A percentile compares a stretch with the other conserved stretches of the same genome.
Evolutionary conservation across 1,140 invertebrate species (phyloP).

Genomic region (Drosophila orosa): DNA sequence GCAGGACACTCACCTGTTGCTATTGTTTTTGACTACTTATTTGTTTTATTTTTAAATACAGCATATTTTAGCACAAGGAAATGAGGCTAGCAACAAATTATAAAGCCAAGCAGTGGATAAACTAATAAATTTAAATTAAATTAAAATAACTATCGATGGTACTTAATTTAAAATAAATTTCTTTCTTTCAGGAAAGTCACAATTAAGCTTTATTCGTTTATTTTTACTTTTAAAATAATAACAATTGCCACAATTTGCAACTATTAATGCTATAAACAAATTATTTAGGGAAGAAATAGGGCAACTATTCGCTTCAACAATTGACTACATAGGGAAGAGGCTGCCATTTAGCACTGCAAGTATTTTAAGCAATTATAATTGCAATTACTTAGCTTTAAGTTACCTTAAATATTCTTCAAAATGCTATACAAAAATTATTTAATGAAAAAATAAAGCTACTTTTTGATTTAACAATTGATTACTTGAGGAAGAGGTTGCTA

Average conservation of each 20-base stretch:
- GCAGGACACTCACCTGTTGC: slow-evolving; percentile 15
- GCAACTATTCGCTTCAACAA: too few relatives aligned
- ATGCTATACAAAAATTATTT: not conserved
- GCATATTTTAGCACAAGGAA: not conserved
- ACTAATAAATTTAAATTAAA: not conserved
- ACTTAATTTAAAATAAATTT: too few relatives aligned
- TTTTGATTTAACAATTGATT: not conserved
- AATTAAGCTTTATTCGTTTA: not conserved
- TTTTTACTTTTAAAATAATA: not conserved
- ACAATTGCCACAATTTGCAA: too few relatives aligned
- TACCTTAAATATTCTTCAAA: not conserved
- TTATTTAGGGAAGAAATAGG: too few relatives aligned
- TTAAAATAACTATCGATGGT: too few relatives aligned
- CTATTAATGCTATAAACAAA: too few relatives aligned
- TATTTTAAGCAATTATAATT: too few relatives aligned
- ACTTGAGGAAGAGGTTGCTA: not conserved
- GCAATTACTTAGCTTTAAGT: not conserved
- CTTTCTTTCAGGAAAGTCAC: not conserved
- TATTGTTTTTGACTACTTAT: not conserved
- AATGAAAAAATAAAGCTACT: too few relatives aligned
- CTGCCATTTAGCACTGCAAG: too few relatives aligned
- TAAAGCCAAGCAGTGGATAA: not conserved
- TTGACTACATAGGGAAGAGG: too few relatives aligned
- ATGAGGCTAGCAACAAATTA: not conserved
- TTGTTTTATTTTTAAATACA: not conserved